phyloP scores from a whole-genome alignment of 2,888 invertebrate species.

The Xylocampa areola region DNA sequence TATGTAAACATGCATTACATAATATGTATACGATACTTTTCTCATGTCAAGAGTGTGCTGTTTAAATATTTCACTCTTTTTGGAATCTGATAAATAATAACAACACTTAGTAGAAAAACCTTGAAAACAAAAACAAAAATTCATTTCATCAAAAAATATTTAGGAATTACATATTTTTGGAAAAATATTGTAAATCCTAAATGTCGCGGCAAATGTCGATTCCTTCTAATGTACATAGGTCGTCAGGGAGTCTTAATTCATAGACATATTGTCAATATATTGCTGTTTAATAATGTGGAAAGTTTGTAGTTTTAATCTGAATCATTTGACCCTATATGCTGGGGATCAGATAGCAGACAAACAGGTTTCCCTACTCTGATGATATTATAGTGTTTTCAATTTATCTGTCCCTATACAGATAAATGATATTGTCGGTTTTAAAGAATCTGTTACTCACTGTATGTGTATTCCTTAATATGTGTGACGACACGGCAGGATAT shows the following conservation, averaged over 20 bases:
- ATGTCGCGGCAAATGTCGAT: too few relatives aligned
- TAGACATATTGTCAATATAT: too few relatives aligned
- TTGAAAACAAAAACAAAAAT: too few relatives aligned
- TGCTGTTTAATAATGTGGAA: constrained; percentile 5
- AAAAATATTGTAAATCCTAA: too few relatives aligned
- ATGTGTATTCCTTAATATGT: too few relatives aligned
- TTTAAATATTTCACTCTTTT: constrained; percentile 14
- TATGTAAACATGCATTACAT: constrained; percentile 40
- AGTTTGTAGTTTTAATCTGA: constrained; percentile 17
- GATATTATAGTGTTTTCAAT: neutral
- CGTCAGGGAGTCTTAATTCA: too few relatives aligned
- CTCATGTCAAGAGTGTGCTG: neutral
- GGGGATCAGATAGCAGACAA: constrained; percentile 1
- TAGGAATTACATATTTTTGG: too few relatives aligned
- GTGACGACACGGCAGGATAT: neutral
- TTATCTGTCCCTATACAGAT: too few relatives aligned
- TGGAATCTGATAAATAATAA: constrained; percentile 10
- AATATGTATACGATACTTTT: constrained; percentile 31
- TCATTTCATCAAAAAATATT: too few relatives aligned
- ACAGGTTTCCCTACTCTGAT: neutral
- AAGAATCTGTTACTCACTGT: too few relatives aligned
- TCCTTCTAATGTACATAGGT: too few relatives aligned
- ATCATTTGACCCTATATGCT: constrained; percentile 6
- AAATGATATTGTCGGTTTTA: neutral
- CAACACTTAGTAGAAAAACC: too few relatives aligned